Evolutionary conservation across 1,140 invertebrate species (phyloP).

Genomic region (Micrasema minimum): DNA sequence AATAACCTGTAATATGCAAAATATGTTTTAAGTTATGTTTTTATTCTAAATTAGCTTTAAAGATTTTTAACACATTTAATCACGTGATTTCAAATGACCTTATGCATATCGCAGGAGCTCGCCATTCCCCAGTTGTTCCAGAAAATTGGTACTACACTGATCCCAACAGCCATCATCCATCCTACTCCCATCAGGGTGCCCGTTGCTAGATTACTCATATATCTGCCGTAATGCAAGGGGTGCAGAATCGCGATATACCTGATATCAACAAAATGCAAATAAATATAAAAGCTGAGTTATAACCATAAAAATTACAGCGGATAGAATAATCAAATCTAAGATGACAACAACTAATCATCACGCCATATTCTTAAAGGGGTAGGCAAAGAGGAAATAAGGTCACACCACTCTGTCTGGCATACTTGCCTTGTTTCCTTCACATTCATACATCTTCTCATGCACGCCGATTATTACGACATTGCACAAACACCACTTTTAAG

Average conservation of each 20-base stretch:
- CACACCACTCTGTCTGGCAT: too few species aligned
- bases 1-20: slow-evolving; percentile 60
- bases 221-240: slow-evolving; percentile 79
- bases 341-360: too few species aligned
- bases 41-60: background rate
- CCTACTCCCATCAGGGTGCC: slow-evolving; percentile 70
- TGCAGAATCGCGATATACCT: slow-evolving; percentile 85
- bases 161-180: slow-evolving; percentile 71
- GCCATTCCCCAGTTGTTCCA: slow-evolving; percentile 76
- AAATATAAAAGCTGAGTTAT: slow-evolving; percentile 47
- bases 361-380: too few species aligned
- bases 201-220: slow-evolving; percentile 73
- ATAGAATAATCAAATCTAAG: too few species aligned
- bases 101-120: slow-evolving; percentile 69
- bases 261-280: slow-evolving; percentile 34
- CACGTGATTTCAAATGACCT: slow-evolving; percentile 54
- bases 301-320: too few species aligned
- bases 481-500: too few species aligned
- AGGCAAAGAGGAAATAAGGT: too few species aligned
- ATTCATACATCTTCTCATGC: too few species aligned
- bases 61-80: too few species aligned
- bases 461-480: too few species aligned
- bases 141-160: slow-evolving; percentile 74
- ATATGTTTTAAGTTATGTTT: background rate
- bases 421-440: too few species aligned